Base-by-base conservation (phyloP, 1,140 invertebrate genomes). In the Manduca sexta region DNA sequence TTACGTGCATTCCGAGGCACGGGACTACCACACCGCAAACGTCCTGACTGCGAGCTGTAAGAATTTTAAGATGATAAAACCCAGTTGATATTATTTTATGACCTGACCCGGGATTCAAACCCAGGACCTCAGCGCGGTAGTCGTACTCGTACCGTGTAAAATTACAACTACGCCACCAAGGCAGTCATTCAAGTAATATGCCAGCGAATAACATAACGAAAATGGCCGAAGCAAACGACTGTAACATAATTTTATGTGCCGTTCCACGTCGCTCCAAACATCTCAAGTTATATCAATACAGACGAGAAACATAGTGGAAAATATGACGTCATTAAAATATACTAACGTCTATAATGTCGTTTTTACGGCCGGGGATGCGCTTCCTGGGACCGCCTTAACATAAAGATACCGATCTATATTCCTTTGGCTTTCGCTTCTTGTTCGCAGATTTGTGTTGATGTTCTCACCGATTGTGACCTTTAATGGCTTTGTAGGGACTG, bases 201-300 rank as follows among this genome's bases (percentile, higher is more conserved):
- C 8, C 4, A 26, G 21, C 21, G 21, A 5, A 1, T n/a, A 7
- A 31, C 5, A n/a, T 35, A 11, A 35, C 16, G 15, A 18, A 29
- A 42, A 42, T 16, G n/a, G 26, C 21, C 11, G 8, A 26, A 26
- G 21, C 45, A 45, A 45, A 49, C 21, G 45, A 29, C 30, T 45
- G 40, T 52, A 44, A 49, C 43, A 38, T 62, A 69, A 63, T 69
- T 65, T 65, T 60, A 65, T 58, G 60, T 40, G 17, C 56, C 44
- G 42, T 45, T 52, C 50, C 55, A 42, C 40, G 42, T 56, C 56
- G 49, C 45, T 49, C 33, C 44, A 8, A 49, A 52, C 59, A 57
- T 53, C 56, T 55, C 46, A 50, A 55, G 49, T 47, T 46, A 56
- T 54, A 53, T 61, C 53, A 60, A 60, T 49, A 55, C 45, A 39